phyloP scores from a whole-genome alignment of 53 echinoderm and acorn worm genomes.

The Echinometra lucunter region DNA sequence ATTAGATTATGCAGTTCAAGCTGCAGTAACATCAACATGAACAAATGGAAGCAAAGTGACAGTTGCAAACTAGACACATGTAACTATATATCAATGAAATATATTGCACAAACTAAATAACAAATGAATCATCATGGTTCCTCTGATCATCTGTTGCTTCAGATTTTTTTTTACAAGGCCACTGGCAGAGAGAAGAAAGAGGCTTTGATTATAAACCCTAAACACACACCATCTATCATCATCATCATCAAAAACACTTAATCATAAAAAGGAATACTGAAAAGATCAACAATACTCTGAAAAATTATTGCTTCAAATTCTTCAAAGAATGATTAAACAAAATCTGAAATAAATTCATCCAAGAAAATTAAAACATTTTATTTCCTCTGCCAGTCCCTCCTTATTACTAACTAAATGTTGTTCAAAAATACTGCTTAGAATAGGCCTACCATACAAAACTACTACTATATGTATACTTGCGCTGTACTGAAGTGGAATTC shows the following conservation, averaged over 20 bases:
- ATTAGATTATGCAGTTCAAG: too few relatives aligned
- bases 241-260: neutral
- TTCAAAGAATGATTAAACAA: neutral
- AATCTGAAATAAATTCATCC: neutral
- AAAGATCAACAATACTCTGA: neutral
- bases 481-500: neutral
- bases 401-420: neutral
- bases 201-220: neutral
- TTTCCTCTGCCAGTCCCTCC: neutral
- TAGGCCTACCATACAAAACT: neutral
- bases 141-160: neutral
- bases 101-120: neutral
- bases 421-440: neutral
- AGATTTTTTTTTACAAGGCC: neutral
- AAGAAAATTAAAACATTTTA: neutral
- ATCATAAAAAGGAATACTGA: neutral
- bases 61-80: too few relatives aligned
- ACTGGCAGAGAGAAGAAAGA: neutral
- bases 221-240: neutral
- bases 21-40: too few relatives aligned
- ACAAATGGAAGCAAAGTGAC: too few relatives aligned
- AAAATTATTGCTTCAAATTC: slow-evolving; percentile 13
- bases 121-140: neutral
- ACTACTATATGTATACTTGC: too few relatives aligned
- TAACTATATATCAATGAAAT: neutral